Evolutionary conservation across 2,113 vertebrate species (phyloP).

Genomic region (Hepsetus odoe): DNA sequence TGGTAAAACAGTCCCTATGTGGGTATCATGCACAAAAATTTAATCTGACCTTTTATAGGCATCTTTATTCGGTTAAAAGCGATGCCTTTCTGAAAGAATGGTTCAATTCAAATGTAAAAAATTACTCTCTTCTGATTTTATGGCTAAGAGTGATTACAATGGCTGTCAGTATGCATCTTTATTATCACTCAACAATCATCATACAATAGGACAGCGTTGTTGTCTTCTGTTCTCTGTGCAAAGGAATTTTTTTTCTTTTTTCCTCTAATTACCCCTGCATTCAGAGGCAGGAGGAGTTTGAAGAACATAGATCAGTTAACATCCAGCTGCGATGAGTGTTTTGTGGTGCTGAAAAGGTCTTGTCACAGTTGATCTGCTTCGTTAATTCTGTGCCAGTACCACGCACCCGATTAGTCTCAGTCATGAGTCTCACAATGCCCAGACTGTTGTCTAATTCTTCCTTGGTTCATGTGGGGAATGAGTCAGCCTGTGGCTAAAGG

Average conservation of each 20-base stretch:
- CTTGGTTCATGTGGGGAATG: background rate
- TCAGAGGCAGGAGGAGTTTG: background rate
- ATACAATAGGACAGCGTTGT: background rate
- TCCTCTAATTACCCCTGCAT: constrained; percentile 6
- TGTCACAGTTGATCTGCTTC: constrained; percentile 24
- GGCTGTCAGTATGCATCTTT: background rate
- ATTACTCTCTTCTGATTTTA: background rate
- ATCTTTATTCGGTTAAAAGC: too few relatives aligned
- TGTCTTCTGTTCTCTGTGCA: background rate
- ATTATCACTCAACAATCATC: background rate
- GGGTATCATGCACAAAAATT: background rate
- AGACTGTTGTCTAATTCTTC: constrained; percentile 17
- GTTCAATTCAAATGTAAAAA: background rate
- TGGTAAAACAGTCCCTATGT: background rate
- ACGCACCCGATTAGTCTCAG: background rate
- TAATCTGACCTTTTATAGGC: background rate
- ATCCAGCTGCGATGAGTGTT: constrained; percentile 19
- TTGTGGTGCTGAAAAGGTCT: constrained; percentile 23
- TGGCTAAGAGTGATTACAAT: background rate
- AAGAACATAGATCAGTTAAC: background rate
- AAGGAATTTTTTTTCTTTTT: background rate
- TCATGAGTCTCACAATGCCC: constrained; percentile 23
- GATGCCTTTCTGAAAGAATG: too few relatives aligned
- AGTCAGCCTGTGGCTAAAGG: constrained; percentile 18
- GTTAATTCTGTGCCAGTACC: constrained; percentile 32